A percentile compares a stretch with the other conserved stretches of the same genome.
Conservation (phyloP, 2,113 vertebrate genomes). For the Emydocephalus ijimae region DNA sequence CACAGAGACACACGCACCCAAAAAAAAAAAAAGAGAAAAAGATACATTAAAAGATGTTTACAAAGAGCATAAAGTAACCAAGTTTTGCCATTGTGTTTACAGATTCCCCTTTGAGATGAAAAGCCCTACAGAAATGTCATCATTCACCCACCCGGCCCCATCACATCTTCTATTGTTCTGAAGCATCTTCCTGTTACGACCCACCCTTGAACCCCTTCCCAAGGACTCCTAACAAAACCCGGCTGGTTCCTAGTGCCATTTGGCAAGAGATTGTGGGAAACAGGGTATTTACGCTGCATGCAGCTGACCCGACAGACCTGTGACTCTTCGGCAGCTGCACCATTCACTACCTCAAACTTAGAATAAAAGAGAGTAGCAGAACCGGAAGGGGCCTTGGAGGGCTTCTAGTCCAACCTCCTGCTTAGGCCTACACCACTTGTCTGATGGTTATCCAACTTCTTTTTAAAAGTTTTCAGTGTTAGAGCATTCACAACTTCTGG, state of each 20-base stretch:
- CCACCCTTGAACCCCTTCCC: not conserved
- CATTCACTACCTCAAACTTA: not conserved
- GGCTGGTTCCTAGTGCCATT: not conserved
- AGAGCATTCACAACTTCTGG: not conserved
- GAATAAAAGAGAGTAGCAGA: too few species aligned
- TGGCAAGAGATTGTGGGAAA: not conserved
- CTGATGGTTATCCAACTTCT: not conserved
- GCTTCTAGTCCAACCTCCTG: not conserved
- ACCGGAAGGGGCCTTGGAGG: not conserved
- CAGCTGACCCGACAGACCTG: not conserved
- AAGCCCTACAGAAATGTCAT: constrained; percentile 53
- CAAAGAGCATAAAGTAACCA: constrained; percentile 53
- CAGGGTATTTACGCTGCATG: not conserved
- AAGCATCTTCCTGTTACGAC: constrained; percentile 50
- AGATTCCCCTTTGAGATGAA: constrained; percentile 61
- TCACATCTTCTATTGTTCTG: constrained; percentile 57
- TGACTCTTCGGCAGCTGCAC: not conserved
- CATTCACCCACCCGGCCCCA: constrained; percentile 44
- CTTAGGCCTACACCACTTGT: not conserved
- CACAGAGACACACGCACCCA: not conserved
- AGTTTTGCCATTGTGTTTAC: constrained; percentile 50
- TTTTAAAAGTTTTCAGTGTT: not conserved
- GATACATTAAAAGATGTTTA: constrained; percentile 58
- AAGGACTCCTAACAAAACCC: not conserved
- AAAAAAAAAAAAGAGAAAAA: not conserved